Conservation (phyloP, 2,797 vertebrate species). For the Platyrinchus mystaceus region DNA sequence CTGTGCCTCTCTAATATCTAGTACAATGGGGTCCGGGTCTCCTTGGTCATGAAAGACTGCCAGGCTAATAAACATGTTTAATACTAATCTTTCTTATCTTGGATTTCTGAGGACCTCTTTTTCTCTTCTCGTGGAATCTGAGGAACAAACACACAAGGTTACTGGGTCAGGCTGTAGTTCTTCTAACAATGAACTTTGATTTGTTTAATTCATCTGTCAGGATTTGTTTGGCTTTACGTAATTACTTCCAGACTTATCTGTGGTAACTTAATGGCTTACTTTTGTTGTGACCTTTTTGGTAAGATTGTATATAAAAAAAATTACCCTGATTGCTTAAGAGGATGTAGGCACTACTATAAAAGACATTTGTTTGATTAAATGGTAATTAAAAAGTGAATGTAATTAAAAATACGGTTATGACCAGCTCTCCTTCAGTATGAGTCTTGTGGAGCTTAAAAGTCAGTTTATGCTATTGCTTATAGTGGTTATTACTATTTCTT, state of each 20-base stretch:
- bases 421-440: neutral
- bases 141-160: constrained; percentile 52
- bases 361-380: constrained; percentile 46
- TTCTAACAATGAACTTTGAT: constrained; percentile 62
- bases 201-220: constrained; percentile 67
- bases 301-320: constrained; percentile 38
- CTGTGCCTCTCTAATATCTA: neutral
- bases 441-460: neutral
- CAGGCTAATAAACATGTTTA: constrained; percentile 24
- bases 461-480: neutral
- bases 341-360: constrained; percentile 41
- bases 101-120: constrained; percentile 28
- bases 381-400: constrained; percentile 29
- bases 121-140: constrained; percentile 40
- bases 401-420: constrained; percentile 37
- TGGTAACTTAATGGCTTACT: constrained; percentile 66
- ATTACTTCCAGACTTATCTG: constrained; percentile 69
- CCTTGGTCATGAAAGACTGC: neutral
- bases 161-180: constrained; percentile 45
- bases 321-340: constrained; percentile 16
- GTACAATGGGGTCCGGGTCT: neutral
- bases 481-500: constrained; percentile 5
- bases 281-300: constrained; percentile 54
- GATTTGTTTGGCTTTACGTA: constrained; percentile 66
- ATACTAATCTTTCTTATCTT: constrained; percentile 44